Evolutionary conservation across 1,140 invertebrate species (phyloP), one percentile per base, ranked within the genome.

Genomic region (Drosophila melanogaster): DNA sequence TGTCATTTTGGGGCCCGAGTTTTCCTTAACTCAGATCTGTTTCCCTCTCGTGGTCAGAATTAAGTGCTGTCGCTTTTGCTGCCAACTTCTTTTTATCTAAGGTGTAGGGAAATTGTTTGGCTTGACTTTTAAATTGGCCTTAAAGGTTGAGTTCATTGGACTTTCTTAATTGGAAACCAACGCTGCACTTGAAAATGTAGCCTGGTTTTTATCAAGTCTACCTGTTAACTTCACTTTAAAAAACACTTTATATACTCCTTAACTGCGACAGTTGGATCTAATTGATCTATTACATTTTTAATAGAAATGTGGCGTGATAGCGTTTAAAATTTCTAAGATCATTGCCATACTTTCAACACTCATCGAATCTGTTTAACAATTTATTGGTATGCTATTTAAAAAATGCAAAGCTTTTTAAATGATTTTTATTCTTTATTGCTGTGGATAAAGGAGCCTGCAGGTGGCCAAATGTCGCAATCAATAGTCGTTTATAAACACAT

Each of bases 381-480:
- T 59, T 58, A 43, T 66, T 49, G 50, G 4, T 19, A 12, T 24
- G 49, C n/a, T 56, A 54, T 67, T 19, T 33, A 1, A 7, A 1
- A 14, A 30, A 30, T 30, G 30, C 4, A 37, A 7, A 47, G 61
- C 47, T 76, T 76, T 66, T 58, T 66, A 33, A 57, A 57, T 59
- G 38, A 24, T 37, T 22, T 59, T 47, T n/a, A 53, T 60, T 55
- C 35, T 76, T 74, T 49, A 43, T 62, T 47, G 33, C 41, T 15
- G 15, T 58, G 19, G 8, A 33, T 17, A 40, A 14, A 47, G 33
- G 46, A 41, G 67, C 56, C 72, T 76, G 72, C 73, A 76, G 73
- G 73, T 76, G 73, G 49, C 41, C 54, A 22, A 15, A 51, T 76
- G 40, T 57, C 19, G 72, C 46, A 75, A 75, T 57, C 51, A 65